Base-by-base conservation (phyloP, 2,797 vertebrate genomes). In the Erpetoichthys calabaricus region DNA sequence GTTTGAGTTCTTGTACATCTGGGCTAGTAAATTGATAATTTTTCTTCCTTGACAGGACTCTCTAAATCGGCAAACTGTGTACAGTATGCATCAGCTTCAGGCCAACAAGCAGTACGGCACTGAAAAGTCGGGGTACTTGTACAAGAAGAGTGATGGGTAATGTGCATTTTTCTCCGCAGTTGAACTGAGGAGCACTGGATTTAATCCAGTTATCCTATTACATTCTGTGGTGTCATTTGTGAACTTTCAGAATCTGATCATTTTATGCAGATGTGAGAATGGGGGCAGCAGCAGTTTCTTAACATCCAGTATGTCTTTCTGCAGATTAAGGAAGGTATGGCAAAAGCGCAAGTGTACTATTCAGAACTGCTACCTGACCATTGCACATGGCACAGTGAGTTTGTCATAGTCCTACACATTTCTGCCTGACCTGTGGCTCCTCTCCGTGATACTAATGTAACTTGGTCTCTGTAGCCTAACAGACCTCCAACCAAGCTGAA, bases 61-160 rank as follows among this genome's bases (percentile, higher is more conserved):
- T 41, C 57, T 83, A 52, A 81, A 74, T 49, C 87, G 83, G 63
- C 83, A 81, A 66, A 56, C 68, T 5, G 73, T 77, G 9, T 86
- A 88, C 76, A 88, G 71, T 56, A 84, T 88, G 88, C 85, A 90
- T 65, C 88, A 89, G 73, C 78, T 88, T 61, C 83, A 88, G 55
- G 88, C 84, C 64, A 90, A 87, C 74, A 86, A 84, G 69, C 82
- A 87, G 57, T 85, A 86, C 0, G 83, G 89, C 45, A 87, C 80
- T 0, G 88, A 89, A 64, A 85, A 81, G 60, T 57, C 72, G 0
- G 89, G 88, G 44, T 82, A 68, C 59, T 85, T 91, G 56, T 88
- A 83, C 70, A 91, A 90, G 79, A 91, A 85, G 77, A 91, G 87
- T 9, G 79, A 85, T 7, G 88, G 89, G 86, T 91, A 76, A 63